Base-by-base conservation (phyloP, 1,140 invertebrate species). In the Pseudomyrmex pallidus region DNA sequence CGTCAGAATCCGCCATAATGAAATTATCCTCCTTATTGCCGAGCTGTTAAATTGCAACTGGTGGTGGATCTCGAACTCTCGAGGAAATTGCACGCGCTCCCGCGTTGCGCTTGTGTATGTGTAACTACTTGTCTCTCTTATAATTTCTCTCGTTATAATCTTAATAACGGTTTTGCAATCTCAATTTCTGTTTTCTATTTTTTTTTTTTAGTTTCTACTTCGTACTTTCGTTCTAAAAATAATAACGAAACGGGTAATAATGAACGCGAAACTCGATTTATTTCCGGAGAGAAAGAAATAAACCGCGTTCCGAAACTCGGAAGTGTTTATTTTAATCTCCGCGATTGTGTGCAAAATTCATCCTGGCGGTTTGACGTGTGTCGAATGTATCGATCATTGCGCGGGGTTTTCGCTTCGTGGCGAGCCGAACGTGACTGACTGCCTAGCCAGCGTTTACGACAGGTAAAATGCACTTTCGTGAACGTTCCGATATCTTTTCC, bases 391-490 rank as follows among this genome's bases (percentile, higher is more conserved):
- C 66, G 64, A 80, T 72, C 76, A 61, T 35, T 35, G 35, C 35
- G 35, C 5, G 35, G 35, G 35, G 56, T 13, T 5, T 12, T 46
- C 48, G 50, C 44, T 54, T 61, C 54, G 66, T 78, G 76, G 20
- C 52, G 5, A n/a, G 64, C 7, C 35, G 64, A 25, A 70, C 15
- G 15, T 72, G 66, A 78, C 35, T 48, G 63, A 35, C 35, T 17
- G 35, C 20, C 17, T 20, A 72, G 44, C 54, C 44, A 7, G 10
- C 52, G 54, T 70, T 74, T 78, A 70, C 20, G 64, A 78, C 50
- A 78, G 54, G 64, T 70, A 72, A 80, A 59, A 80, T 80, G 66
- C 20, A 44, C 76, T 72, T 68, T 78, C 54, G 35, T 13, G 54
- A 78, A 78, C 64, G 48, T 10, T 13, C n/a, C 76, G 52, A 72